Evolutionary conservation across 2,888 invertebrate genomes (phyloP).

Genomic region (Perizoma flavofasciatum): DNA sequence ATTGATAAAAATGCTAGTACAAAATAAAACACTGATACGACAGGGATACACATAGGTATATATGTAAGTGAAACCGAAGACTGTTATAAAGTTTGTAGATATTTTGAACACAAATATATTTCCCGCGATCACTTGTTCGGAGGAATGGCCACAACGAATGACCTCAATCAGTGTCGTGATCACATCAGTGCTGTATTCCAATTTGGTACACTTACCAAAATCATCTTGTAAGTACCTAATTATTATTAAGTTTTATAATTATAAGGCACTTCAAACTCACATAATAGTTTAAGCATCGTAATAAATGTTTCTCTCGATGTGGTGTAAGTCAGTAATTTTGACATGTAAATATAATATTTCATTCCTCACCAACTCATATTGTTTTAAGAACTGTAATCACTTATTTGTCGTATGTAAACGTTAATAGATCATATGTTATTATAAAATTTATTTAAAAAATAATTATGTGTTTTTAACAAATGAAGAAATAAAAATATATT

Average conservation of each 20-base stretch:
- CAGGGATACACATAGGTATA: conserved; percentile 75
- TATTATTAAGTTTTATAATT: conserved; percentile 64
- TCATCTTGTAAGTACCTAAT: conserved; percentile 77
- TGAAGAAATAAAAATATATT: conserved; percentile 24
- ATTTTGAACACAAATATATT: conserved; percentile 65
- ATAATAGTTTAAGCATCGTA: conserved; percentile 35
- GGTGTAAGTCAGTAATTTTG: conserved; percentile 42
- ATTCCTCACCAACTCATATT: conserved; percentile 47
- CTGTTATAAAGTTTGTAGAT: conserved; percentile 79
- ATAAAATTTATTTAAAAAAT: too few relatives aligned
- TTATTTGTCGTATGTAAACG: conserved; percentile 27
- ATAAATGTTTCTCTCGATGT: too few relatives aligned
- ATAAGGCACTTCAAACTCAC: conserved; percentile 52
- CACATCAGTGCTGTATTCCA: conserved; percentile 72
- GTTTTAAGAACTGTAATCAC: conserved; percentile 17
- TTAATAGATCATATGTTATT: conserved; percentile 15
- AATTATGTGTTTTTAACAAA: conserved; percentile 24
- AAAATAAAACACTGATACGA: conserved; percentile 75
- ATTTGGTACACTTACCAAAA: conserved; percentile 75
- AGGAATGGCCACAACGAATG: conserved; percentile 51
- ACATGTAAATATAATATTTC: conserved; percentile 56
- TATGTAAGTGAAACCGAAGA: conserved; percentile 81
- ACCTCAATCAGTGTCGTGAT: conserved; percentile 50
- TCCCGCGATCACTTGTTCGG: conserved; percentile 56
- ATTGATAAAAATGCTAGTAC: conserved; percentile 74